A percentile compares a stretch with the other conserved stretches of the same genome.
Conservation (phyloP, 2,888 invertebrate genomes). For the Homarus gammarus region DNA sequence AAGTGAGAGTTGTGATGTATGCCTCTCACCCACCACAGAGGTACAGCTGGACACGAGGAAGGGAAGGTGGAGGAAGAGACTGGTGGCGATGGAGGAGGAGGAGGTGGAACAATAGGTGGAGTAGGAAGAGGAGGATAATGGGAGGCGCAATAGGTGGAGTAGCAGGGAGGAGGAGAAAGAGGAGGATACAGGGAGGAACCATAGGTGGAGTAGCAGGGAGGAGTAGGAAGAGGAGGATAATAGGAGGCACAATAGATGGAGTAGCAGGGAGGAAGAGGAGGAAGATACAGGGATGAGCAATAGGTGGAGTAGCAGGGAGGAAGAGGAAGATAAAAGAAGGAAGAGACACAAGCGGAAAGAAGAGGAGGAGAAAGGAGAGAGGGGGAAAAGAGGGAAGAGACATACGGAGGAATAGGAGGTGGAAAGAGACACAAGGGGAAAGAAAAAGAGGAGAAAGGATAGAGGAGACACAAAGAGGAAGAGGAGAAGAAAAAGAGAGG, state of each 20-base stretch:
- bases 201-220: background rate
- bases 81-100: background rate
- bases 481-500: constrained; percentile 11
- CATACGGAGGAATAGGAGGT: background rate
- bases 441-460: too few species aligned
- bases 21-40: too few species aligned
- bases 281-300: background rate
- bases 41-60: background rate
- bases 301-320: background rate
- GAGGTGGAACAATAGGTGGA: background rate
- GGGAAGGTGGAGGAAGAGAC: background rate
- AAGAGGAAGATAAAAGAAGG: background rate
- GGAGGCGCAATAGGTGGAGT: background rate
- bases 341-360: background rate
- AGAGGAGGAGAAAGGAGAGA: background rate
- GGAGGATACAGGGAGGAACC: background rate
- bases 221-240: background rate
- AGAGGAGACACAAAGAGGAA: background rate
- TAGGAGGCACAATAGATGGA: background rate
- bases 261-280: background rate
- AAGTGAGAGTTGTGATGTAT: too few species aligned
- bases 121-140: background rate
- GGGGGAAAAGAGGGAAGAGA: background rate
- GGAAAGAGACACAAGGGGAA: background rate
- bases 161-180: constrained; percentile 1